Evolutionary conservation across 2,113 vertebrate genomes (phyloP), one percentile per base, ranked within the genome.

Genomic region (Nipponia nippon): DNA sequence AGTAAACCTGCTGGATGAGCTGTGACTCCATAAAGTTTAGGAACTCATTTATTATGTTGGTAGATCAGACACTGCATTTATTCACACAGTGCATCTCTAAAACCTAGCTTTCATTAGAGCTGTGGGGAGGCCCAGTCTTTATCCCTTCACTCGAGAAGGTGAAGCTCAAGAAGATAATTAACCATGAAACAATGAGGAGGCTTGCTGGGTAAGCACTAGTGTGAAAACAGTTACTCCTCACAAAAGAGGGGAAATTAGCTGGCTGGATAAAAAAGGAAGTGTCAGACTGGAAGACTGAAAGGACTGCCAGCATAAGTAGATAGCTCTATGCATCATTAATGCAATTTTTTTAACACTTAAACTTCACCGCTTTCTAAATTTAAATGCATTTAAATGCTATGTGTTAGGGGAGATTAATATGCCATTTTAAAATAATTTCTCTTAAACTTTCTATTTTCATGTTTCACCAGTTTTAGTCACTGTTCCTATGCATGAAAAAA

Each of bases 191-290:
- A 98, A 98, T 98, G 92, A 98, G 96, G 94, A 98, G 97, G 96
- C 98, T 98, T 98, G 98, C 98, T 98, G 98, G 98, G 98, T 97
- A 98, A 98, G 98, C 98, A 98, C 94, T 93, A 97, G 97, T 98
- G 98, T 98, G 98, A 98, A 98, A 98, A 98, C 98, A 98, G 98
- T 98, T 98, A 98, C 98, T 98, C 95, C 93, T 98, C 97, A 98
- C 98, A 98, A 98, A 98, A 97, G 98, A 98, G 94, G 97, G 98
- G 98, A 98, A 98, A 98, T 98, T 98, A 98, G 98, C 97, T 98
- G 97, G 98, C 97, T 98, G 97, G 97, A 95, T 98, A 96, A 98
- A 96, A 98, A 98, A 98, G 97, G 97, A 98, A 98, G 98, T 98
- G 98, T 98, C 98, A 98, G 97, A 96, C 96, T 96, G 95, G 95